phyloP scores from a whole-genome alignment of 1,140 invertebrate genomes.

The Nixonia krombeini region DNA sequence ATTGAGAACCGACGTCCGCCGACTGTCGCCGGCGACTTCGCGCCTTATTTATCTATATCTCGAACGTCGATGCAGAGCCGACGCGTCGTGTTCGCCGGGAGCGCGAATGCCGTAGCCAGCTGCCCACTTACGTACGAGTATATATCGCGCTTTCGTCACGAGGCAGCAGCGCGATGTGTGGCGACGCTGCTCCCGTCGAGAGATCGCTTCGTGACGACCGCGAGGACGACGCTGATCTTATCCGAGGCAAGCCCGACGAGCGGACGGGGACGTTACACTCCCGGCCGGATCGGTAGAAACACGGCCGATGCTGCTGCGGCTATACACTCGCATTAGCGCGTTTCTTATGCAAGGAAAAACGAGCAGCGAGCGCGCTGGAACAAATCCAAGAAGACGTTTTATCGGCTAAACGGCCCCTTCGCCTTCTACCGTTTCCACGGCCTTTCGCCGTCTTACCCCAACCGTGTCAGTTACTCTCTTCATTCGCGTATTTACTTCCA shows the following conservation, averaged over 20 bases:
- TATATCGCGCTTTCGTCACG: conserved; percentile 39
- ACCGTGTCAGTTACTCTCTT: no score
- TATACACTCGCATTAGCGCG: conserved; percentile 30
- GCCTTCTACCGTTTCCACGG: no score
- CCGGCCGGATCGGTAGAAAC: conserved; percentile 36
- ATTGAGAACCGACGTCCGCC: no score
- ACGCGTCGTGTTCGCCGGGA: conserved; percentile 30
- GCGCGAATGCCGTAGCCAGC: conserved; percentile 34
- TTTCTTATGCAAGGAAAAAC: neutral
- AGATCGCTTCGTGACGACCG: conserved; percentile 26
- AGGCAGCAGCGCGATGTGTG: conserved; percentile 30
- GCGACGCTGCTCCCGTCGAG: conserved; percentile 17
- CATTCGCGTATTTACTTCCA: no score
- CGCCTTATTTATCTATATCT: conserved; percentile 61
- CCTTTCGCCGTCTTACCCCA: no score
- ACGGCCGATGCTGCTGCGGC: conserved; percentile 31
- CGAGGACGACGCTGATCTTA: conserved; percentile 37
- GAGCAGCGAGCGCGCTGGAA: no score
- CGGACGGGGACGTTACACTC: conserved; percentile 26
- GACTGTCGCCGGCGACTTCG: conserved; percentile 46
- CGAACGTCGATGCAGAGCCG: conserved; percentile 26
- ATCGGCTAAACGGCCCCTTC: no score
- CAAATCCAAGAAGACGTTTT: no score
- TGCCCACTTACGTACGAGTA: conserved; percentile 48
- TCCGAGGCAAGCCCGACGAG: conserved; percentile 26